phyloP scores from a whole-genome alignment of 2,888 invertebrate genomes.

The Leptinotarsa rubiginosa region DNA sequence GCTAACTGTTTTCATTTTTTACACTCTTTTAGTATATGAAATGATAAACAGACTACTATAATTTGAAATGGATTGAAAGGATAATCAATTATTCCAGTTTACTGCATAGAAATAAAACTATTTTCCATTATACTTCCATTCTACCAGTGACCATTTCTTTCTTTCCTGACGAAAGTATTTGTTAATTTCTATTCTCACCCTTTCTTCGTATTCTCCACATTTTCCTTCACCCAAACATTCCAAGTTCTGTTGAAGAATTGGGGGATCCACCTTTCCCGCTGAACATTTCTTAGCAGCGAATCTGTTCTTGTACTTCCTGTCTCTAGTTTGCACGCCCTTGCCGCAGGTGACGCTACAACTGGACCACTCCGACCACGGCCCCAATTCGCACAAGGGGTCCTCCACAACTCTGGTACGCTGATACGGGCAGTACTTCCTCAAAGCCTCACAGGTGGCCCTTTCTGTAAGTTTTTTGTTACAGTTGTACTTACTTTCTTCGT shows the following conservation, averaged over 20 bases:
- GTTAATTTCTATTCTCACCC: constrained; percentile 30
- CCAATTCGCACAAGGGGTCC: constrained; percentile 76
- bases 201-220: constrained; percentile 56
- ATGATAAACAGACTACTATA: too few species aligned
- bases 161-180: not conserved
- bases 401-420: constrained; percentile 61
- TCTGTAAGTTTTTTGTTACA: constrained; percentile 75
- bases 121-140: too few species aligned
- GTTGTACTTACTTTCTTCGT: constrained; percentile 68
- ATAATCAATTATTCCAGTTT: too few species aligned
- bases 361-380: constrained; percentile 83
- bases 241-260: constrained; percentile 67
- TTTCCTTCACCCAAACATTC: constrained; percentile 64
- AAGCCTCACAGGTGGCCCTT: constrained; percentile 68
- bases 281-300: constrained; percentile 75
- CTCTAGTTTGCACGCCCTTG: constrained; percentile 76
- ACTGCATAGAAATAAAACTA: too few species aligned
- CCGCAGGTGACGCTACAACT: constrained; percentile 82
- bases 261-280: constrained; percentile 65
- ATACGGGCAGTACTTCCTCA: constrained; percentile 61
- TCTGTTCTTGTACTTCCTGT: constrained; percentile 74
- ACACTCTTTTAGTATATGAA: too few species aligned
- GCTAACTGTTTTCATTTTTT: too few species aligned
- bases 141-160: too few species aligned
- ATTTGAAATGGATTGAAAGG: too few species aligned